These are phyloP conservation scores for Acropternis orthonyx DNA, from an alignment of 2,797 vertebrate genomes.

Conservation along the genomic window DNA sequence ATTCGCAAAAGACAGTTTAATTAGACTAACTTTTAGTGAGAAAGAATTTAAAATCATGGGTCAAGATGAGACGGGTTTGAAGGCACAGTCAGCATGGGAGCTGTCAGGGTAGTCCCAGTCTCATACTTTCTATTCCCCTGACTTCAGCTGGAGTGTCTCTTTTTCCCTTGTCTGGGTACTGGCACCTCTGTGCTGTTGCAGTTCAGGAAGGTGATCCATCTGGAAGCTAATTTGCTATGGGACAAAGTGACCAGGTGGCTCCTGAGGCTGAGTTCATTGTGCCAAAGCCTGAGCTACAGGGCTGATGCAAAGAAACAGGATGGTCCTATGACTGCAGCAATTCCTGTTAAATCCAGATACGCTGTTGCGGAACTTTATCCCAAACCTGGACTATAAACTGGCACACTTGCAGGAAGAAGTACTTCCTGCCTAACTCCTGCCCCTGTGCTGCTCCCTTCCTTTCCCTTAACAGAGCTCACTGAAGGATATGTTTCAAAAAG, in stretches of 20 bases:
- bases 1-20: background rate
- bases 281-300: rapidly evolving
- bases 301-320: background rate
- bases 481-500: background rate
- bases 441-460: background rate
- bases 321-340: background rate
- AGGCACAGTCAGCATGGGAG: rapidly evolving
- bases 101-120: rapidly evolving
- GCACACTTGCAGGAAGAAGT: background rate
- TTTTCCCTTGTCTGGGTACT: background rate
- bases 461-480: background rate
- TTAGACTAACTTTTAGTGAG: background rate
- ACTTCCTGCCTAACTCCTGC: background rate
- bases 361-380: background rate
- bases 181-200: background rate
- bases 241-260: background rate
- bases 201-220: background rate
- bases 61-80: background rate
- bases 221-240: background rate
- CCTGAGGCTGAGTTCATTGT: background rate
- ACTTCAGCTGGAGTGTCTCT: background rate
- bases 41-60: background rate
- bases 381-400: background rate
- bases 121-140: background rate
- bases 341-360: background rate